Evolutionary conservation across 1,140 invertebrate genomes (phyloP).

Genomic region (Leptonema lineaticorne): DNA sequence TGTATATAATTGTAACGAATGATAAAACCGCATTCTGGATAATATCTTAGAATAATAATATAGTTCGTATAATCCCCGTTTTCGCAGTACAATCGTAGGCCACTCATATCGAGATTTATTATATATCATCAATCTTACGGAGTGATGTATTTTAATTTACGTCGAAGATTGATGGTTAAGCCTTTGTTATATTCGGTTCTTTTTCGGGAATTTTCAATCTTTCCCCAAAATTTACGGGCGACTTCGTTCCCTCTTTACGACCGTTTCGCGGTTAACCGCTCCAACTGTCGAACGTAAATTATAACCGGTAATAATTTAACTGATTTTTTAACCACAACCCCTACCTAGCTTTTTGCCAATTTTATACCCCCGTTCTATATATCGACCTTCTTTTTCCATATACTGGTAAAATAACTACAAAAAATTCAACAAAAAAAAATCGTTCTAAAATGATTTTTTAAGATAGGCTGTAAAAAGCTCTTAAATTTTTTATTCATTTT

Average conservation of each 20-base stretch:
- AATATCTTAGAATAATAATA: too few species aligned
- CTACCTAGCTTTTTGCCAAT: neutral
- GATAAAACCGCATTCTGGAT: too few species aligned
- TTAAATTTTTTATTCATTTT: too few species aligned
- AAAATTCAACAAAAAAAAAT: too few species aligned
- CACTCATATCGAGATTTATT: slow-evolving; percentile 14
- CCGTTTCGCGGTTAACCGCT: too few species aligned
- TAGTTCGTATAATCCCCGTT: too few species aligned
- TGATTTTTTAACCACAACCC: neutral
- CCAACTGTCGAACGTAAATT: slow-evolving; percentile 13
- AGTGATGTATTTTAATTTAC: slow-evolving; percentile 19
- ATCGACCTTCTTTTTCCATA: too few species aligned
- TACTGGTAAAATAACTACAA: too few species aligned
- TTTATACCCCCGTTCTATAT: too few species aligned
- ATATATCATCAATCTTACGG: slow-evolving; percentile 16
- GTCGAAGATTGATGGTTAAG: slow-evolving; percentile 19
- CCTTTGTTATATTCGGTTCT: slow-evolving; percentile 12
- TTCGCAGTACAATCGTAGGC: slow-evolving; percentile 3
- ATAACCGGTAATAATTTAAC: slow-evolving; percentile 9
- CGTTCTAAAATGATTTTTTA: too few species aligned
- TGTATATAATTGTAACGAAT: too few species aligned
- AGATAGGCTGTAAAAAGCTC: too few species aligned
- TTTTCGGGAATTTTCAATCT: neutral
- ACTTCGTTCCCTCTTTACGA: neutral
- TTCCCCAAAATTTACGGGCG: slow-evolving; percentile 4